phyloP scores from a whole-genome alignment of 1,140 invertebrate species.

The Piezodorus guildinii region DNA sequence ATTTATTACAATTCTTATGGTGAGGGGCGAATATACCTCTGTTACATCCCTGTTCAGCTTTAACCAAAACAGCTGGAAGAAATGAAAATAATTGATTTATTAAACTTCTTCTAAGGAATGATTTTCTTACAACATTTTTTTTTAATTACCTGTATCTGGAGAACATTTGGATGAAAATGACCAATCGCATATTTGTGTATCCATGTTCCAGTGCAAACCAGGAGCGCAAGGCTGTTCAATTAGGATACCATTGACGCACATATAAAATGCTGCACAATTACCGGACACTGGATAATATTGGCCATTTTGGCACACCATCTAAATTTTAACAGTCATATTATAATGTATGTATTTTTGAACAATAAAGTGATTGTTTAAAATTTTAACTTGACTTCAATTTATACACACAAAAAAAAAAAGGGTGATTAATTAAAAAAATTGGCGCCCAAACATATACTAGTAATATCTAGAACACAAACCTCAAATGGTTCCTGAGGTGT shows the following conservation, averaged over 20 bases:
- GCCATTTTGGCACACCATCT: conserved; percentile 34
- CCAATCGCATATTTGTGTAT: conserved; percentile 56
- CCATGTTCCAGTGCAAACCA: conserved; percentile 52
- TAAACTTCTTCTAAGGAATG: neutral
- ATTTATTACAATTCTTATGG: conserved; percentile 53
- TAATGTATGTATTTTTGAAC: too few relatives aligned
- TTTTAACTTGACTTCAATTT: too few relatives aligned
- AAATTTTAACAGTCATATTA: neutral
- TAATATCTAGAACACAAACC: neutral
- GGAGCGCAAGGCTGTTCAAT: conserved; percentile 53
- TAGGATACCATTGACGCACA: conserved; percentile 54
- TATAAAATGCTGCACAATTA: conserved; percentile 50
- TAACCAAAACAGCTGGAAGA: neutral
- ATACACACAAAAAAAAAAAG: too few relatives aligned
- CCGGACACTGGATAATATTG: conserved; percentile 44
- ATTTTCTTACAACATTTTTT: neutral
- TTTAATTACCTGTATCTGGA: conserved; percentile 6
- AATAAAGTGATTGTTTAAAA: too few relatives aligned
- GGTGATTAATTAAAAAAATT: too few relatives aligned
- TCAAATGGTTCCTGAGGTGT: too few relatives aligned
- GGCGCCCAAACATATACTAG: too few relatives aligned
- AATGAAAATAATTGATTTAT: neutral
- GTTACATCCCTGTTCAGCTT: conserved; percentile 23
- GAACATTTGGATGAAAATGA: conserved; percentile 38
- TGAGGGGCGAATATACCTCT: conserved; percentile 28